Evolutionary conservation across 2,113 vertebrate species (phyloP), one percentile per base, ranked within the genome.

Genomic region (Ancistrus triradiatus): DNA sequence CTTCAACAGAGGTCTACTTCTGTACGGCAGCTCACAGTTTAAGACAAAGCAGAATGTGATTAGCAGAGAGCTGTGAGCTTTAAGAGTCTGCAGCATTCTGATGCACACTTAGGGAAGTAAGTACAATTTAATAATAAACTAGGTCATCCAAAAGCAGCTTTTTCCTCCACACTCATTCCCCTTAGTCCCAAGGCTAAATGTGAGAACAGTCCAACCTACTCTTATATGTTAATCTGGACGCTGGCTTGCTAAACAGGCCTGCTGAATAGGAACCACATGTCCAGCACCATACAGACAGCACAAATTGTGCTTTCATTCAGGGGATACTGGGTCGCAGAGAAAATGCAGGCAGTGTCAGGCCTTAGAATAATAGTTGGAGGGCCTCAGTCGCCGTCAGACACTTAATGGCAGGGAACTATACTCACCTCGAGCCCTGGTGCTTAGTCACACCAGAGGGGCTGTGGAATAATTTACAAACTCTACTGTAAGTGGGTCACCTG

Each of bases 191-290:
- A 60, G 74, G 78, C 78, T 82, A 74, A 83, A 84, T 84, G 72
- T 59, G 28, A 81, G 74, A 85, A 84, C 78, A 81, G 82, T 80
- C 74, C 73, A 78, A 82, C 84, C 78, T 82, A 80, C 78, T 84
- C 82, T 86, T 89, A 85, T 87, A 88, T 88, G 85, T 83, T 86
- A 86, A 88, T 87, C 81, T 80, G 68, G 62, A 49, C 50, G 77
- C 78, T 75, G 61, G 78, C 74, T 77, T 61, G 69, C 81, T 78
- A 70, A 73, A 74, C 49, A 63, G 68, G 61, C 28, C 40, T 18
- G 2, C 25, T 69, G 81, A 89, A 89, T 89, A 84, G 81, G 84
- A 88, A 88, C 82, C 88, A 89, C 79, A 88, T 89, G 86, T 87
- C 77, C 78, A 65, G 74, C n/a, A 48, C 60, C 62, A 49, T 70